phyloP scores from a whole-genome alignment of 2,113 vertebrate species.

The Cephalopholis sonnerati region DNA sequence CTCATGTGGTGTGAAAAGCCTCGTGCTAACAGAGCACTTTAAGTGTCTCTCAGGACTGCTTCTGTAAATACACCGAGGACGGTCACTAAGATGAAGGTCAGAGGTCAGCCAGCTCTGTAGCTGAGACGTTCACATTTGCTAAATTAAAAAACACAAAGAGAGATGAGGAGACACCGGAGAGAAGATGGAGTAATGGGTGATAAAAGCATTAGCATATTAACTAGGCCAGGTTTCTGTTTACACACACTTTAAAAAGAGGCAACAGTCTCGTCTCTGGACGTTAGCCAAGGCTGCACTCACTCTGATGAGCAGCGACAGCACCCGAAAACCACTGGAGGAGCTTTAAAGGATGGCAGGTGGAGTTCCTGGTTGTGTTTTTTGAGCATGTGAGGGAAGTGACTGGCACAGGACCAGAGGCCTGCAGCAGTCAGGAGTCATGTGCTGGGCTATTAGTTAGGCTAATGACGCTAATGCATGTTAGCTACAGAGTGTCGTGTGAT shows the following conservation, averaged over 20 bases:
- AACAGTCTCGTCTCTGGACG: conserved; percentile 60
- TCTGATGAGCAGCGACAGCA: conserved; percentile 74
- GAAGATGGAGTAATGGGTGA: conserved; percentile 27
- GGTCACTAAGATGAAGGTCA: conserved; percentile 25
- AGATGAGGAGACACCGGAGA: conserved; percentile 21
- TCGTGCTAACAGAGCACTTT: conserved; percentile 17
- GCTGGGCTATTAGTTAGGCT: conserved; percentile 53
- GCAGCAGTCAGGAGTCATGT: conserved; percentile 61
- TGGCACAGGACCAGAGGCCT: conserved; percentile 40
- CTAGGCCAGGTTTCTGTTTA: conserved; percentile 66
- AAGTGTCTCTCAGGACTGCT: not conserved
- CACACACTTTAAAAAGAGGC: conserved; percentile 42
- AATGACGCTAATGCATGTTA: conserved; percentile 71
- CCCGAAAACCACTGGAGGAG: conserved; percentile 52
- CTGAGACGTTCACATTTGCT: conserved; percentile 31
- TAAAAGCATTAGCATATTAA: conserved; percentile 80
- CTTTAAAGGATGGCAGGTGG: conserved; percentile 33
- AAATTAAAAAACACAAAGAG: conserved; percentile 56
- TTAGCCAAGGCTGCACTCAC: conserved; percentile 68
- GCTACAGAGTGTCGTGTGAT: conserved; percentile 35
- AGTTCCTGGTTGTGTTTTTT: not conserved
- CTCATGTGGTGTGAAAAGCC: conserved; percentile 28
- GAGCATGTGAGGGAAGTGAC: conserved; percentile 32
- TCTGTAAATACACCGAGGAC: conserved; percentile 26
- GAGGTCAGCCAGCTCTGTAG: conserved; percentile 34